phyloP scores from a whole-genome alignment of 2,888 invertebrate genomes.

The Nephrotoma flavescens region DNA sequence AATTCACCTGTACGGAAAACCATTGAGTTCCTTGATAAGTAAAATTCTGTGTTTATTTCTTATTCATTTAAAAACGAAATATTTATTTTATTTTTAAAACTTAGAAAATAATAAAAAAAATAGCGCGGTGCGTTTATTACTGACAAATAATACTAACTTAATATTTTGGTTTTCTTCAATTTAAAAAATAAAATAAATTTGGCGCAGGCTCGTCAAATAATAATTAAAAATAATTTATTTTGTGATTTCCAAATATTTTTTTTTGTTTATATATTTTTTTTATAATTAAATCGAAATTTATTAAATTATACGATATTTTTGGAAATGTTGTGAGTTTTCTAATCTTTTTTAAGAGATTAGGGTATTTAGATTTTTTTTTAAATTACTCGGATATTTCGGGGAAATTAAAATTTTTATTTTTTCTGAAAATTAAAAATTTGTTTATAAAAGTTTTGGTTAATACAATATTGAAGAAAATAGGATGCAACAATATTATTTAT shows the following conservation, averaged over 20 bases:
- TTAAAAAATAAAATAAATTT: background rate
- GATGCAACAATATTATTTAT: too few species aligned
- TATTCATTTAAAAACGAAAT: background rate
- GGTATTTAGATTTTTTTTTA: too few species aligned
- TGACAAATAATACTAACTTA: background rate
- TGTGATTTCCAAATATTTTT: background rate
- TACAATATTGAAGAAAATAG: too few species aligned
- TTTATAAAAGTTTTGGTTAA: too few species aligned
- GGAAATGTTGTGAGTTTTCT: background rate
- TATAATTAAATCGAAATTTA: background rate
- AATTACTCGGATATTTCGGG: too few species aligned
- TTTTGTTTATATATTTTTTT: background rate
- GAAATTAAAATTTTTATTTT: too few species aligned
- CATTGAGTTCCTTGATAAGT: slow-evolving; percentile 21
- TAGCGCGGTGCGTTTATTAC: background rate
- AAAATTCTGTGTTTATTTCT: background rate
- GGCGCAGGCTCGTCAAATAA: background rate
- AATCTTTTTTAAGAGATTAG: background rate
- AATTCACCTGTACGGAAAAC: slow-evolving; percentile 26
- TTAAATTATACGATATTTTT: background rate
- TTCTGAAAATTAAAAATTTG: too few species aligned
- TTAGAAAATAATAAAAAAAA: background rate
- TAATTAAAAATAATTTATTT: background rate
- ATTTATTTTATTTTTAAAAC: background rate
- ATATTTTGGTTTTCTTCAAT: background rate